These are phyloP conservation scores for Ichneumon xanthorius DNA, from an alignment of 2,888 invertebrate genomes.

Conservation along the genomic window DNA sequence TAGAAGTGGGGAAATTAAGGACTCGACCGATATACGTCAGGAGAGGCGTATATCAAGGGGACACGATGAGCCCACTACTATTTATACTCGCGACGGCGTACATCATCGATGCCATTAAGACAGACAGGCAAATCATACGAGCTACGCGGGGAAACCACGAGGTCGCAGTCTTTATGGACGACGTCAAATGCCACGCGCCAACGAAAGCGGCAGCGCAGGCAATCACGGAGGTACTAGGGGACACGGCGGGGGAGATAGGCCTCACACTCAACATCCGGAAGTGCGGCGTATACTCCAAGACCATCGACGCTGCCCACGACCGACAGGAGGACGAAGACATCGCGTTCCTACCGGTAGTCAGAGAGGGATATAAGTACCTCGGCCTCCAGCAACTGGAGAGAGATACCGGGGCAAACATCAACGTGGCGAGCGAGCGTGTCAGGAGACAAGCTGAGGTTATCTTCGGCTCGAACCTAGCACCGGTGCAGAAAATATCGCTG, in stretches of 20 bases:
- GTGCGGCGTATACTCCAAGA: conserved; percentile 17
- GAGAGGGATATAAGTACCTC: conserved; percentile 41
- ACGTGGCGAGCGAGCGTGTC: not conserved
- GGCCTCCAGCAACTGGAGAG: conserved; percentile 27
- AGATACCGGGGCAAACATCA: not conserved
- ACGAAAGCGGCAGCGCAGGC: not conserved
- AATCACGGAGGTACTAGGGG: conserved; percentile 15
- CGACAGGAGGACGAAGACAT: not conserved
- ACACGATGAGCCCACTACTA: conserved; percentile 61
- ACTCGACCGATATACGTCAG: too few relatives aligned
- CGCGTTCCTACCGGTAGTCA: conserved; percentile 9
- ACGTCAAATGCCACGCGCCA: conserved; percentile 63
- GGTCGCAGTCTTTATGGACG: conserved; percentile 54
- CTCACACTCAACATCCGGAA: conserved; percentile 21
- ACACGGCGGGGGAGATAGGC: conserved; percentile 29
- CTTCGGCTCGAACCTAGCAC: conserved; percentile 51
- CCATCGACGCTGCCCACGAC: not conserved
- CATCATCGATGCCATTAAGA: conserved; percentile 16
- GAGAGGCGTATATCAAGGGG: conserved; percentile 52
- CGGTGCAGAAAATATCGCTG: conserved; percentile 51
- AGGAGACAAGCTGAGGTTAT: not conserved
- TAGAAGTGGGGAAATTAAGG: too few relatives aligned
- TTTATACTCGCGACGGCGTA: conserved; percentile 50
- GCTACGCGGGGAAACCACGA: conserved; percentile 28
- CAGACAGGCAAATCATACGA: not conserved